Percentiles rank a stretch among this genome's conserved stretches.
phyloP scores from a whole-genome alignment of 1,140 invertebrate genomes.

The Dinoponera quadriceps region DNA sequence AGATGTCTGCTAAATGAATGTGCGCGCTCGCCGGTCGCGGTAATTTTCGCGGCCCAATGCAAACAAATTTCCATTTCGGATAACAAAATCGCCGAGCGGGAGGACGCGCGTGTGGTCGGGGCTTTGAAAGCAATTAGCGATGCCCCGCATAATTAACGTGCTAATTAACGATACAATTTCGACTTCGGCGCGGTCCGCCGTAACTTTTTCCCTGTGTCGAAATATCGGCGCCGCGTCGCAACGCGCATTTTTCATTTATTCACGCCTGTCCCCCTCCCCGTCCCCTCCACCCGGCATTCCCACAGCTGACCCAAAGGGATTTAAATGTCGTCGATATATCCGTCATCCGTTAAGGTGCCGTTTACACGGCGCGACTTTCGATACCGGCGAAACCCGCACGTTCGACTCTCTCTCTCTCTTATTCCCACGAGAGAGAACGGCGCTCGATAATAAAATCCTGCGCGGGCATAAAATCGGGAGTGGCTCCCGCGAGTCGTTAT shows the following conservation, averaged over 20 bases:
- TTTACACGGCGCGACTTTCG: conserved; percentile 5
- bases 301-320: background rate
- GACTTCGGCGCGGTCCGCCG: background rate
- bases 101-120: background rate
- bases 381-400: conserved; percentile 3
- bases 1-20: conserved; percentile 53
- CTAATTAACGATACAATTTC: conserved; percentile 50
- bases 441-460: conserved; percentile 35
- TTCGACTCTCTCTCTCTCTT: background rate
- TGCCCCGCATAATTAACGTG: conserved; percentile 55
- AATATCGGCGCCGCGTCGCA: conserved; percentile 7
- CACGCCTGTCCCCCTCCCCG: background rate
- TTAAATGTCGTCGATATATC: conserved; percentile 39
- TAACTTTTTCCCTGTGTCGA: conserved; percentile 50
- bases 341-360: conserved; percentile 26
- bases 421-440: background rate
- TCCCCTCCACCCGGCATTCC: no score
- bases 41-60: conserved; percentile 60
- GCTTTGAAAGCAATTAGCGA: conserved; percentile 61
- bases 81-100: conserved; percentile 45
- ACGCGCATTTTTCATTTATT: conserved; percentile 48
- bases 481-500: background rate
- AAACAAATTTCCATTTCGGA: conserved; percentile 57
- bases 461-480: conserved; percentile 6
- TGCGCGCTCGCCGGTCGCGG: conserved; percentile 24